Evolutionary conservation across 2,797 vertebrate genomes (phyloP).

Genomic region (Platalea minor): DNA sequence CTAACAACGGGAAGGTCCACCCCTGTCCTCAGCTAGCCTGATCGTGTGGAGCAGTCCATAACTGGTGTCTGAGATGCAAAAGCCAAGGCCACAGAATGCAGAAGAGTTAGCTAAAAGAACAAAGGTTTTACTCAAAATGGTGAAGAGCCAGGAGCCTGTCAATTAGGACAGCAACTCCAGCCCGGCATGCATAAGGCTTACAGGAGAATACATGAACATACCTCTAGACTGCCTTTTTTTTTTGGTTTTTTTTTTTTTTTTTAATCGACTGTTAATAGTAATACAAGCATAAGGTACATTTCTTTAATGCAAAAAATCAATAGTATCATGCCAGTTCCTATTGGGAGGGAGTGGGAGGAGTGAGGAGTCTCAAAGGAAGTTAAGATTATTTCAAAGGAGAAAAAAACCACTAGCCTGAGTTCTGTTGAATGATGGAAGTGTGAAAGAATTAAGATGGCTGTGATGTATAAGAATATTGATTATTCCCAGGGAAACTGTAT

Average conservation of each 20-base stretch:
- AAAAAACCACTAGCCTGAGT: background rate
- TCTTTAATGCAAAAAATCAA: background rate
- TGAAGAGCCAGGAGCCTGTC: background rate
- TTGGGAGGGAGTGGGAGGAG: background rate
- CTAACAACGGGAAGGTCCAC: background rate
- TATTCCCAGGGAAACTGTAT: conserved; percentile 27
- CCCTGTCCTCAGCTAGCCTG: background rate
- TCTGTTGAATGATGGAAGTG: background rate
- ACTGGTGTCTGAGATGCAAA: background rate
- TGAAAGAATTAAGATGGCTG: conserved; percentile 18
- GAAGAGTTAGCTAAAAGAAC: background rate
- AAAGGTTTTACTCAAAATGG: background rate
- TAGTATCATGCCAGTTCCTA: background rate
- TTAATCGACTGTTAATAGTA: background rate
- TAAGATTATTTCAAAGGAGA: conserved; percentile 29
- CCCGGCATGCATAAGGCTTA: background rate
- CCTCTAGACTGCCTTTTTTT: background rate
- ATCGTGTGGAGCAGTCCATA: background rate
- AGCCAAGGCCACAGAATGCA: background rate
- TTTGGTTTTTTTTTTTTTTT: background rate
- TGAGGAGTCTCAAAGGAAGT: background rate
- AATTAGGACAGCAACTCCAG: background rate
- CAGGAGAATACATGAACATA: background rate
- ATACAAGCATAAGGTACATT: background rate
- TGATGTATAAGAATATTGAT: conserved; percentile 37